phyloP scores from a whole-genome alignment of 1,140 invertebrate species.

The Caenorhabditis brenneri region DNA sequence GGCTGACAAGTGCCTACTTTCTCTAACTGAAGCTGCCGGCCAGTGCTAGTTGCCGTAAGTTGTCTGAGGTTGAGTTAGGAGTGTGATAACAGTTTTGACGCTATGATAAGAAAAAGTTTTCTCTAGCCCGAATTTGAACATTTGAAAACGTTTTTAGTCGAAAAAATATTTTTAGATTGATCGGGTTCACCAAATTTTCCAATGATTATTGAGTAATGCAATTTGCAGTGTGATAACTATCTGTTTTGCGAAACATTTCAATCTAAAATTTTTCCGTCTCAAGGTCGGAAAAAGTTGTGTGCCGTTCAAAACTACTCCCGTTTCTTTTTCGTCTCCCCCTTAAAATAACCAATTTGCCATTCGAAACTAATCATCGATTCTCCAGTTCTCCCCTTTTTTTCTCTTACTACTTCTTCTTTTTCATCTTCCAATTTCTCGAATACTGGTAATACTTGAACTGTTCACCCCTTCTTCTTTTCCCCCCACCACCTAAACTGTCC shows the following conservation, averaged over 20 bases:
- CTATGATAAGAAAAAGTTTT: no score
- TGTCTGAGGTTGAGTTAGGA: neutral
- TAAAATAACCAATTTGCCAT: constrained; percentile 32
- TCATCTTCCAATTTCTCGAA: neutral
- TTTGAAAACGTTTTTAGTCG: no score
- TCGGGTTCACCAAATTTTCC: no score
- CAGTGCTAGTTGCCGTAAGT: neutral
- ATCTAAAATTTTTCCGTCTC: neutral
- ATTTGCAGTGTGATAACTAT: neutral
- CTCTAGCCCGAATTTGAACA: no score
- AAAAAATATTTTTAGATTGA: neutral
- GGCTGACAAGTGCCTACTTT: constrained; percentile 10
- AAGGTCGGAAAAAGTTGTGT: neutral
- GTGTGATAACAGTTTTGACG: neutral
- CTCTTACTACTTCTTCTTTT: neutral
- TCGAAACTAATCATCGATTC: constrained; percentile 5
- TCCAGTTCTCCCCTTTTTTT: neutral
- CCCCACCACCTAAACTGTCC: neutral
- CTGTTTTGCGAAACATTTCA: neutral
- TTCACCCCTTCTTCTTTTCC: neutral
- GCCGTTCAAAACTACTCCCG: neutral
- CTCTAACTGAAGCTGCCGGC: neutral
- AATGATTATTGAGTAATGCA: no score
- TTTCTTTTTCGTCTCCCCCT: neutral
- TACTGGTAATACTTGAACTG: constrained; percentile 41